Percentiles rank a stretch among this genome's conserved stretches.
phyloP scores from a whole-genome alignment of 2,113 vertebrate species.

The Raja brachyura region DNA sequence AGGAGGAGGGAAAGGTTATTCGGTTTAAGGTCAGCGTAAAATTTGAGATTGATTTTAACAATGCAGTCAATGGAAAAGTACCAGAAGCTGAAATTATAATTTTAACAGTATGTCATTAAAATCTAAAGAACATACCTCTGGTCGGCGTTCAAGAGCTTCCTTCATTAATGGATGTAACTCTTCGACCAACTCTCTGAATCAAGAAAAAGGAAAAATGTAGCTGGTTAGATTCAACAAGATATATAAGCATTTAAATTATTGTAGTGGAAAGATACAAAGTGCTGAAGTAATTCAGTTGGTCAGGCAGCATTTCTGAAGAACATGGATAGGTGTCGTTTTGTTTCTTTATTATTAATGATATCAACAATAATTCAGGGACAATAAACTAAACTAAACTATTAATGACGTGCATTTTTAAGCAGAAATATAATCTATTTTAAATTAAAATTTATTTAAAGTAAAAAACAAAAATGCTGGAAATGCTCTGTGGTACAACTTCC shows the following conservation, averaged over 20 bases:
- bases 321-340: too few relatives aligned
- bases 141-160: conserved; percentile 90
- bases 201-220: conserved; percentile 25
- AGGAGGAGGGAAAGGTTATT: neutral
- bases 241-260: neutral
- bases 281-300: too few relatives aligned
- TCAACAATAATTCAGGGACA: too few relatives aligned
- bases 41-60: neutral
- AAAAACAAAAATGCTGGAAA: too few relatives aligned
- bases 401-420: neutral
- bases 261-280: too few relatives aligned
- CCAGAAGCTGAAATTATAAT: neutral
- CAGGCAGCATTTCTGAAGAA: too few relatives aligned
- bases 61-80: neutral
- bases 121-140: conserved; percentile 69
- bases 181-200: conserved; percentile 86
- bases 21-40: neutral
- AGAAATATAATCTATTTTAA: too few relatives aligned
- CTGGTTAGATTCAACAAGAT: neutral
- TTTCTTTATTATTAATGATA: too few relatives aligned
- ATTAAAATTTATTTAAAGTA: too few relatives aligned
- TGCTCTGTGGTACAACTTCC: too few relatives aligned
- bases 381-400: too few relatives aligned
- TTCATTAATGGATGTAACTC: conserved; percentile 98
- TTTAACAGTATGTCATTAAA: neutral